phyloP scores from a whole-genome alignment of 2,797 vertebrate genomes.

The Enteromius mattozi region DNA sequence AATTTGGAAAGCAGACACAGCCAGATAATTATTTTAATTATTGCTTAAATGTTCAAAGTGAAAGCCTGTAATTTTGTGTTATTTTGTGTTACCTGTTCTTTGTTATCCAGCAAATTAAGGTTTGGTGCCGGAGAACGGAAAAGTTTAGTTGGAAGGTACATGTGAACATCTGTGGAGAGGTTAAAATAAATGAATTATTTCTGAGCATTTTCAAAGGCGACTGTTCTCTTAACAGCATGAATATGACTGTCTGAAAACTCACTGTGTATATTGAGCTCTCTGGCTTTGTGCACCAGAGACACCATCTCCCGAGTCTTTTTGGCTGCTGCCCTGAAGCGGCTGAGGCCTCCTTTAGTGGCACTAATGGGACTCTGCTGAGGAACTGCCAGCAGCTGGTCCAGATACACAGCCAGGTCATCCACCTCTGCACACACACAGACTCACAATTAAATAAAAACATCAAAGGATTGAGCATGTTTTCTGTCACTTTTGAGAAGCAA shows the following conservation, averaged over 20 bases:
- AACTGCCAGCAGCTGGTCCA: constrained; percentile 86
- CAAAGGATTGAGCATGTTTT: constrained; percentile 4
- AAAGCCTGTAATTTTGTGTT: neutral
- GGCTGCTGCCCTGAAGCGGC: constrained; percentile 84
- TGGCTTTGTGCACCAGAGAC: constrained; percentile 87
- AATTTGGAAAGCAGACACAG: constrained; percentile 4
- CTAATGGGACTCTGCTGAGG: constrained; percentile 71
- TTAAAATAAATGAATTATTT: neutral
- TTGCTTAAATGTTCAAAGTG: neutral
- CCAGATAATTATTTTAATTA: neutral
- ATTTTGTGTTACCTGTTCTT: constrained; percentile 47
- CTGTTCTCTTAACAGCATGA: neutral
- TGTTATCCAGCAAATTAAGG: constrained; percentile 79
- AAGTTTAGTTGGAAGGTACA: constrained; percentile 91
- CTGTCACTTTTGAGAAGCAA: constrained; percentile 20
- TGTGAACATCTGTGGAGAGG: constrained; percentile 82
- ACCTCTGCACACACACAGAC: constrained; percentile 69
- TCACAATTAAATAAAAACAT: constrained; percentile 14
- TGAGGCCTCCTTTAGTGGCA: constrained; percentile 60
- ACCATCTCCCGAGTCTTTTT: constrained; percentile 87
- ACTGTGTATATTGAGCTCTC: constrained; percentile 88
- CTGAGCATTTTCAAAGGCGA: neutral
- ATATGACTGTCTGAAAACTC: constrained; percentile 66
- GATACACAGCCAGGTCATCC: constrained; percentile 88
- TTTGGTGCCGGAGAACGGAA: constrained; percentile 80